Evolutionary conservation across 2,113 vertebrate species (phyloP).

Genomic region (Cyanocitta stelleri): DNA sequence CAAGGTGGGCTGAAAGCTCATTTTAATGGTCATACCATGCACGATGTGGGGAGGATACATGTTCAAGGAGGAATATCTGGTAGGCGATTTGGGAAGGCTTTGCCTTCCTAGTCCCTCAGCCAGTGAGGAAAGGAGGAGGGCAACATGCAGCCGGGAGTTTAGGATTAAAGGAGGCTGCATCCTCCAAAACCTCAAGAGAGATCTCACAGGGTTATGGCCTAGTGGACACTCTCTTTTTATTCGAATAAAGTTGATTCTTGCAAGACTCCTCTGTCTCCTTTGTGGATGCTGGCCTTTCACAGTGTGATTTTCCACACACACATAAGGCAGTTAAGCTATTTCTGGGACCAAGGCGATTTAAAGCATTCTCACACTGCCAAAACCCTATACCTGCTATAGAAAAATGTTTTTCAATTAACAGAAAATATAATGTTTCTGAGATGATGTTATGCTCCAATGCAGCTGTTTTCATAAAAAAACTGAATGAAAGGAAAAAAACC

Average conservation of each 20-base stretch:
- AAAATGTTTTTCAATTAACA: background rate
- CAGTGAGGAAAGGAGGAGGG: background rate
- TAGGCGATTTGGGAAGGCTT: background rate
- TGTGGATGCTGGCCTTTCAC: background rate
- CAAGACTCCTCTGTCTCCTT: background rate
- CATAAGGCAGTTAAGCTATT: background rate
- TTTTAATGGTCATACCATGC: background rate
- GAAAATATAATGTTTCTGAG: background rate
- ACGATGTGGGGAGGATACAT: background rate
- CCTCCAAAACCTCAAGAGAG: background rate
- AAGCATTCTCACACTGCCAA: background rate
- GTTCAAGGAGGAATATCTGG: background rate
- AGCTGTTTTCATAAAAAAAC: background rate
- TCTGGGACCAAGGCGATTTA: rapidly evolving
- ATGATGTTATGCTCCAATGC: background rate
- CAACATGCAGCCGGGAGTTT: rapidly evolving
- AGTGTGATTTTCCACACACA: background rate
- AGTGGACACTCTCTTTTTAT: background rate
- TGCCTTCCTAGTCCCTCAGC: background rate
- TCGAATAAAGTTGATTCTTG: background rate
- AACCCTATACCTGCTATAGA: background rate
- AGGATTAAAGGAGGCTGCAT: background rate
- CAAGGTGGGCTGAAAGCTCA: background rate
- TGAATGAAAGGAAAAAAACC: background rate
- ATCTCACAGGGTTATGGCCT: background rate